These are phyloP conservation scores for Lithophane leautieri DNA, from an alignment of 2,888 invertebrate species.

Conservation along the genomic window DNA sequence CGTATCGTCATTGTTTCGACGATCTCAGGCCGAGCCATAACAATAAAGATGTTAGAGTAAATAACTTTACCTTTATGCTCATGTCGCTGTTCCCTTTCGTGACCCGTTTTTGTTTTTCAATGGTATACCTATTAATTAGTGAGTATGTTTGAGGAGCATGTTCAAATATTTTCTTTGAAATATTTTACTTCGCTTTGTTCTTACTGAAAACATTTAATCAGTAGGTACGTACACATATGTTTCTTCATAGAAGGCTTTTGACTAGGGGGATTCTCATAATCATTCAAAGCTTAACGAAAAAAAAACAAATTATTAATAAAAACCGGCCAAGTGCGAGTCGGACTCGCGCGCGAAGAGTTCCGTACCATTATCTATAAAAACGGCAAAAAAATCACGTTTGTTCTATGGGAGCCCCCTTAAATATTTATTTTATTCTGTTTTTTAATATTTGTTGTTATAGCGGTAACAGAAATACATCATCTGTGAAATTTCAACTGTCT, in stretches of 20 bases:
- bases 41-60: slow-evolving; percentile 64
- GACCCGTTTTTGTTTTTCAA: slow-evolving; percentile 56
- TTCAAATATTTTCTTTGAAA: slow-evolving; percentile 50
- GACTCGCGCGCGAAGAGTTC: too few species aligned
- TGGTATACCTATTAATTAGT: slow-evolving; percentile 54
- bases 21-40: slow-evolving; percentile 32
- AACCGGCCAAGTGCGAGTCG: too few species aligned
- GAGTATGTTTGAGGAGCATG: slow-evolving; percentile 45
- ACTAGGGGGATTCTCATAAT: not conserved
- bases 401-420: too few species aligned
- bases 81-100: slow-evolving; percentile 49
- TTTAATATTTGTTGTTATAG: too few species aligned
- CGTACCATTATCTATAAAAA: too few species aligned
- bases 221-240: not conserved
- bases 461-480: too few species aligned
- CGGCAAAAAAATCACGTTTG: too few species aligned
- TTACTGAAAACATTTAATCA: slow-evolving; percentile 35
- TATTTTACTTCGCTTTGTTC: slow-evolving; percentile 40
- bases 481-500: too few species aligned
- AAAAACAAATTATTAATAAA: not conserved
- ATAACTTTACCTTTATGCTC: slow-evolving; percentile 50
- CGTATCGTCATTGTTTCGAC: slow-evolving; percentile 7
- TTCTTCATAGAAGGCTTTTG: not conserved
- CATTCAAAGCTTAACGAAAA: not conserved
- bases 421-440: too few species aligned